These are phyloP conservation scores for Sphyrna mokarran DNA, from an alignment of 2,113 vertebrate genomes.

Conservation along the genomic window DNA sequence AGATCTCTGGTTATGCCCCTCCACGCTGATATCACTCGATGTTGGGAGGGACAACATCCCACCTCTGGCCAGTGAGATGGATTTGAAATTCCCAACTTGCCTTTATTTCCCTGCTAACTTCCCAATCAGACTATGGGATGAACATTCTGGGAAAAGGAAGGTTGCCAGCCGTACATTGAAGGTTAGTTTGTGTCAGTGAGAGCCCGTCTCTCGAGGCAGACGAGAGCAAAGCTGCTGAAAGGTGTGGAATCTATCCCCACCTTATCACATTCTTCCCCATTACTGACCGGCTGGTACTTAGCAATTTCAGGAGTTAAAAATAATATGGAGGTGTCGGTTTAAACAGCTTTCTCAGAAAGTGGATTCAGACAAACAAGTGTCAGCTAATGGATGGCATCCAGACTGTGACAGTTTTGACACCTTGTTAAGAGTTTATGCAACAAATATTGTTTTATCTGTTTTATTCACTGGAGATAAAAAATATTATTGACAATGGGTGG, in stretches of 20 bases:
- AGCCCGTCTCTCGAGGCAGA: neutral
- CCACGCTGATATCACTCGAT: neutral
- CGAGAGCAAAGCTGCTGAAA: neutral
- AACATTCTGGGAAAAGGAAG: neutral
- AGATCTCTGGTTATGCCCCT: neutral
- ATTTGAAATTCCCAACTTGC: neutral
- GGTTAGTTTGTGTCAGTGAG: neutral
- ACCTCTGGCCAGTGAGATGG: neutral
- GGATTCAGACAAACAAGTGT: neutral
- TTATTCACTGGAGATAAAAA: neutral
- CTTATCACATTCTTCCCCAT: slow-evolving; percentile 1
- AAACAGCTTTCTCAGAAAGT: slow-evolving; percentile 21
- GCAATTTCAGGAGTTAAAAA: slow-evolving; percentile 22
- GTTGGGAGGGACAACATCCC: neutral
- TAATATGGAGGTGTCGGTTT: slow-evolving; percentile 22
- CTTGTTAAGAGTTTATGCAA: neutral
- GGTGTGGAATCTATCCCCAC: neutral
- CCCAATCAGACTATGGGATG: neutral
- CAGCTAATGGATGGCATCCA: neutral
- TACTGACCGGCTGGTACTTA: neutral
- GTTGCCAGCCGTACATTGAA: neutral
- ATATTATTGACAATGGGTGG: too few species aligned
- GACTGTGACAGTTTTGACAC: neutral
- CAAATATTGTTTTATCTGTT: neutral
- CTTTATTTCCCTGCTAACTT: neutral